Base-by-base conservation (phyloP, 2,113 vertebrate species). In the Pseudonaja textilis region DNA sequence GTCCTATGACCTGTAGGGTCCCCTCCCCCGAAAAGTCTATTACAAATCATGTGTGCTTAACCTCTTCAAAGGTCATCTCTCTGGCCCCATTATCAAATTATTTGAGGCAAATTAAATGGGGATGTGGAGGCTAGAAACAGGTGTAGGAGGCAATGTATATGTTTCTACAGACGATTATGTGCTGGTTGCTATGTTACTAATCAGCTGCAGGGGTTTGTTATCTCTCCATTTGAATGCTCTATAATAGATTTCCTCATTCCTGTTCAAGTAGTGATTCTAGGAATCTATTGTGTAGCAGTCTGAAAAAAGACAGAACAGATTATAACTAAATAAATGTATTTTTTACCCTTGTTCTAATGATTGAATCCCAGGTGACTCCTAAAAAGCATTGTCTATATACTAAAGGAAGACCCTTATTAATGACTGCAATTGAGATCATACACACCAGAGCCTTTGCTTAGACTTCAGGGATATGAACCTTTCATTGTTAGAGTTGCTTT, bases 381-480 rank as follows among this genome's bases (percentile, higher is more conserved):
- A 57, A 93, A 95, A 95, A 92, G 93, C 96, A 94, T 93, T 94
- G 52, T 93, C 88, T 87, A 93, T 61, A 85, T 87, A 97, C 96
- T 95, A 96, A 90, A 97, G 96, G 97, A 88, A 85, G 92, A 91
- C 94, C 59, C 93, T 97, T 95, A 95, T 95, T 96, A 96, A 96
- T 91, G 92, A 93, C 89, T 96, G 69, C 86, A 93, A 86, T 93
- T 93, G 95, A 96, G 96, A 96, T 94, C 96, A 97, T 91, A 93
- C 91, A 94, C 94, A 96, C 96, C 95, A 95, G 95, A 97, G 96
- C 93, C 85, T 97, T 97, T 89, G 92, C 92, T 96, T 94, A 93
- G 92, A 94, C 91, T 93, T 94, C 55, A 90, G 94, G 93, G 96
- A 96, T 96, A 94, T 96, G 94, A 94, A 93, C 94, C 93, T 87